A percentile compares a stretch with the other conserved stretches of the same genome.
Evolutionary conservation across 2,888 invertebrate species (phyloP).

Genomic region (Pemphredon lugubris): DNA sequence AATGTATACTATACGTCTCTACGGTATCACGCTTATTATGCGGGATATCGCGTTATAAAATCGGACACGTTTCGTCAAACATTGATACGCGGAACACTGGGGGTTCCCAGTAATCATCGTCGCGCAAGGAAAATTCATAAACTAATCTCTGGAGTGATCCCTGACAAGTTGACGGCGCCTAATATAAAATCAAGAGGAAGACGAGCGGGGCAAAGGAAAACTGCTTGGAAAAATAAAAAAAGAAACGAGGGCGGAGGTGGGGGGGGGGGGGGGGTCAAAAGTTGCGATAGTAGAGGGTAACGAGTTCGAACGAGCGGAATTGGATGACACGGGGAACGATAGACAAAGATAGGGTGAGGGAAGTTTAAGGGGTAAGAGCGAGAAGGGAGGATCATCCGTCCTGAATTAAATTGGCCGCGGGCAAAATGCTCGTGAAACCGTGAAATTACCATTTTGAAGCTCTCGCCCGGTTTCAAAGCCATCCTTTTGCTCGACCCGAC

Average conservation of each 20-base stretch:
- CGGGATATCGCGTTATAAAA: too few species aligned
- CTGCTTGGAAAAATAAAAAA: background rate
- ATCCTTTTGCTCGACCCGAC: slow-evolving; percentile 53
- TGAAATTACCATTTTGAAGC: slow-evolving; percentile 69
- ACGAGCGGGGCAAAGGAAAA: background rate
- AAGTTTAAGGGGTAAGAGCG: slow-evolving; percentile 20
- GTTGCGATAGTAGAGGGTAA: slow-evolving; percentile 47
- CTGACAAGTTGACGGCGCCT: too few species aligned
- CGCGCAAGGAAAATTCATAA: too few species aligned
- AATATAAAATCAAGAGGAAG: slow-evolving; percentile 5
- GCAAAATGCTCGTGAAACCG: slow-evolving; percentile 63
- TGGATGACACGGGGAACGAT: slow-evolving; percentile 47
- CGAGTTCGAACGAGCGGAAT: slow-evolving; percentile 58
- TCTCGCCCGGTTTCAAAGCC: slow-evolving; percentile 59
- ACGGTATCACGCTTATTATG: too few species aligned
- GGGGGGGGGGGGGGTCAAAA: slow-evolving; percentile 14
- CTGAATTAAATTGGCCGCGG: slow-evolving; percentile 69
- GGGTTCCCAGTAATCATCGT: too few species aligned
- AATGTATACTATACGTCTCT: too few species aligned
- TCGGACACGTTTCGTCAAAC: too few species aligned
- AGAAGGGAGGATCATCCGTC: slow-evolving; percentile 64
- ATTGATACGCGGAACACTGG: too few species aligned
- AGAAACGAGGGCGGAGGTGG: background rate
- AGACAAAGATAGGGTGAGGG: slow-evolving; percentile 28
- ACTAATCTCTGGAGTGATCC: too few species aligned